Conservation (phyloP, 2,888 invertebrate species). For the Phragmatobia fuliginosa region DNA sequence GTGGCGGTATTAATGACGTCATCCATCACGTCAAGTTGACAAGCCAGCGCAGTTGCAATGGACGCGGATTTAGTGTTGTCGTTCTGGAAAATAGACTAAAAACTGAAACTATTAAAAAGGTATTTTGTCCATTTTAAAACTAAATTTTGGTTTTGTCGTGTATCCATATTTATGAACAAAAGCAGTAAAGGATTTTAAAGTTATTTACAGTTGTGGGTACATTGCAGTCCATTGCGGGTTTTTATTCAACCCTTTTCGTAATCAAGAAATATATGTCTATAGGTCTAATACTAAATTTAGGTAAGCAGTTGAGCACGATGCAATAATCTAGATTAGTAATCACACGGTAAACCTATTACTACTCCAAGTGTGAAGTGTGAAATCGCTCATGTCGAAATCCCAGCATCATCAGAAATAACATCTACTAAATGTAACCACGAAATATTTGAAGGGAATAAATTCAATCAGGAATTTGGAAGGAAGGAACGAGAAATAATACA, state of each 20-base stretch:
- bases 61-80: conserved; percentile 57
- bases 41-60: conserved; percentile 69
- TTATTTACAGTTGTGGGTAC: neutral
- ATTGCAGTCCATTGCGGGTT: neutral
- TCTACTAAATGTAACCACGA: conserved; percentile 50
- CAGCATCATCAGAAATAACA: conserved; percentile 23
- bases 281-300: conserved; percentile 54
- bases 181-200: neutral
- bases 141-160: neutral
- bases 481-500: conserved; percentile 57
- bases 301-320: conserved; percentile 46
- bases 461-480: conserved; percentile 52
- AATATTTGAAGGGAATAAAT: conserved; percentile 52
- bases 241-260: neutral
- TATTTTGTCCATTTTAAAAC: conserved; percentile 9
- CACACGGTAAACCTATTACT: conserved; percentile 69
- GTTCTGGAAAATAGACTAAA: conserved; percentile 29
- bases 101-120: conserved; percentile 24
- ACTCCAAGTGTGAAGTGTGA: conserved; percentile 71
- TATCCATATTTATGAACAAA: neutral
- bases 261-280: conserved; percentile 14
- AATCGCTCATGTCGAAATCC: conserved; percentile 61
- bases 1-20: conserved; percentile 74
- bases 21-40: conserved; percentile 78
- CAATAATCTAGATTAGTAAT: conserved; percentile 70